Base-by-base conservation (phyloP, 2,113 vertebrate species). In the Ancistrus triradiatus region DNA sequence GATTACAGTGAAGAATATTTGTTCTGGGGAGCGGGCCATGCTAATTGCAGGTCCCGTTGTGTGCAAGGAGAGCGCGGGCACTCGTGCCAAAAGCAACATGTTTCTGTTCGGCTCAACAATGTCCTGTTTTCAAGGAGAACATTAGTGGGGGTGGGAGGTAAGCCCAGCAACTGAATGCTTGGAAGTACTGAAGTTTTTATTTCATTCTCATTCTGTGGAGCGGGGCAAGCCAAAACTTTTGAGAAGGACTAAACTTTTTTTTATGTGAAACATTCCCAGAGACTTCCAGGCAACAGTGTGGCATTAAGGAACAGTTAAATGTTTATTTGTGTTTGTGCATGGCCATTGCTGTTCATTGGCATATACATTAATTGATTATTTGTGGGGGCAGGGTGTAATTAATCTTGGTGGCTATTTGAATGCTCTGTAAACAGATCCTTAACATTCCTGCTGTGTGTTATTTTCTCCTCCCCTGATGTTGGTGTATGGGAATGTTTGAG, bases 81-180 rank as follows among this genome's bases (percentile, higher is more conserved):
- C 42, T 67, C 27, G 38, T 68, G 74, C 74, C 74, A 73, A 73
- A 70, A 70, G 55, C 68, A 77, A 77, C 74, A 77, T 77, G 67
- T 76, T 77, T 68, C 67, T 68, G 59, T 71, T 68, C 58, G 15
- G 38, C 68, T 75, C 57, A 65, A 68, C 69, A 68, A 60, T 71
- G 69, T 72, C 64, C 73, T 75, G 73, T 75, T 75, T 72, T 75
- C 64, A 46, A 59, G 69, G 56, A 50, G 64, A 59, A 43, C 15
- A 33, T 52, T 38, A n/a, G 51, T 15, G 21, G 63, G 33, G 25
- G 64, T 37, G 38, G 56, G 19, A 62, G 63, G 37, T 58, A 28
- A 66, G 38, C 63, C 62, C 40, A 38, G 31, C 33, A 58, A 44
- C 47, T 56, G 57, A 63, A 72, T 72, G 58, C 59, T 46, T 49